Evolutionary conservation across 2,113 vertebrate genomes (phyloP), one percentile per base, ranked within the genome.

Genomic region (Anser brachyrhynchus): DNA sequence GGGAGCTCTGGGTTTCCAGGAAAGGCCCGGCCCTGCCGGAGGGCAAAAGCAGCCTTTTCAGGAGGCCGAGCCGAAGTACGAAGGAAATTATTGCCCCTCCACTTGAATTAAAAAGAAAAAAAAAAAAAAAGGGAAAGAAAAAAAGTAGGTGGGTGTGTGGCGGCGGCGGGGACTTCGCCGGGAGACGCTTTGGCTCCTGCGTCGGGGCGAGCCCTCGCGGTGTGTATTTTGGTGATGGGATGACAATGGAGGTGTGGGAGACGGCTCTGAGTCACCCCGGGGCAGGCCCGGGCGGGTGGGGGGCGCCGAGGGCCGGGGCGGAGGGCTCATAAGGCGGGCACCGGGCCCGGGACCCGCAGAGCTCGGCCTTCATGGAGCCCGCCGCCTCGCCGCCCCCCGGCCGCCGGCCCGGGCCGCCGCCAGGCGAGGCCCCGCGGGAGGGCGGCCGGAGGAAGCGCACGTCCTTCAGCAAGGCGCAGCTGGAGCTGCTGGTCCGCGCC

Each of bases 161-260:
- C 59, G 82, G 72, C 67, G 8, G 37, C 2, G 6, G 66, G 69
- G 49, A 22, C 90, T 91, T 86, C 65, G 1, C 46, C 17, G 49
- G 80, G 96, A 96, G 96, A 95, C 95, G 46, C 72, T 44, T 43
- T 65, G 95, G 93, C 96, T 97, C 80, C 93, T 80, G 17, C 8
- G 11, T 43, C 46, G 35, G 93, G 95, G 25, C 77, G 74, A 93
- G 77, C 25, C 92, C 86, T 92, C 70, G 70, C 74, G 79, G 39
- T 96, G 96, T 96, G 79, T 96, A 95, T 96, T 95, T 96, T 95
- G 90, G 84, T 93, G 95, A 94, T 95, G 92, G 86, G 95, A 94
- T 95, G 92, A 97, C 96, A 96, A 96, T 97, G 54, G 95, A 72
- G 76, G 92, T 92, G 96, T 90, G 92, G 95, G 54, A 94, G 89